Evolutionary conservation across 2,888 invertebrate species (phyloP).

Genomic region (Itoplectis maculator): DNA sequence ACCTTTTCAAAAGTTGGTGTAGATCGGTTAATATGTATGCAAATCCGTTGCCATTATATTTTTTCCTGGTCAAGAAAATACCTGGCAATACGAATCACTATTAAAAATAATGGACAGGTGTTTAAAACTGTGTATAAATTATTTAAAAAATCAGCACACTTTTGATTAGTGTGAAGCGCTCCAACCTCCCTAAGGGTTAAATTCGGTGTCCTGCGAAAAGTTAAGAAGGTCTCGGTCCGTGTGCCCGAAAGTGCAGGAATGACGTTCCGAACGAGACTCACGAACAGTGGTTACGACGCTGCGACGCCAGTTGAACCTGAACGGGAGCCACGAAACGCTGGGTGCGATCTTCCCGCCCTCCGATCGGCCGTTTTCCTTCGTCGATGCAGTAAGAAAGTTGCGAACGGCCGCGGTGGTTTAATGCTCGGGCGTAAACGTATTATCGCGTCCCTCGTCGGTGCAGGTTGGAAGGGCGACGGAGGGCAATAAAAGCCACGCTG

Average conservation of each 20-base stretch:
- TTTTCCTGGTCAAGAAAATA: too few relatives aligned
- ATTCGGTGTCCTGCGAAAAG: too few relatives aligned
- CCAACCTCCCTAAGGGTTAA: too few relatives aligned
- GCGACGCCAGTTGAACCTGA: conserved; percentile 11
- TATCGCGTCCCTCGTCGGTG: conserved; percentile 29
- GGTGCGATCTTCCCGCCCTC: conserved; percentile 14
- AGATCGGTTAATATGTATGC: too few relatives aligned
- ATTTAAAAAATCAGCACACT: too few relatives aligned
- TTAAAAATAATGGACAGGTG: too few relatives aligned
- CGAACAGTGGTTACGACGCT: background rate
- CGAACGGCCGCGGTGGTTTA: conserved; percentile 47
- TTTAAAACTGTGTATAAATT: too few relatives aligned
- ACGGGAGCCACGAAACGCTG: background rate
- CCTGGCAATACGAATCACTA: too few relatives aligned
- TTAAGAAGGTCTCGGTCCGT: too few relatives aligned
- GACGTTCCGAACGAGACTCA: conserved; percentile 5
- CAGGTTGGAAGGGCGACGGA: conserved; percentile 37
- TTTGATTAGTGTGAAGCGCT: too few relatives aligned
- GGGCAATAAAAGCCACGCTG: conserved; percentile 51
- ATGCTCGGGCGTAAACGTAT: conserved; percentile 57
- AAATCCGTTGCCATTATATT: too few relatives aligned
- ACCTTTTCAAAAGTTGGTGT: too few relatives aligned
- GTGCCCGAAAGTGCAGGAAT: background rate
- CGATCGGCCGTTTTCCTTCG: background rate
- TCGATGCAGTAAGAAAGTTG: conserved; percentile 49